Conservation (phyloP, 2,888 invertebrate species). For the Fragum whitleyi region DNA sequence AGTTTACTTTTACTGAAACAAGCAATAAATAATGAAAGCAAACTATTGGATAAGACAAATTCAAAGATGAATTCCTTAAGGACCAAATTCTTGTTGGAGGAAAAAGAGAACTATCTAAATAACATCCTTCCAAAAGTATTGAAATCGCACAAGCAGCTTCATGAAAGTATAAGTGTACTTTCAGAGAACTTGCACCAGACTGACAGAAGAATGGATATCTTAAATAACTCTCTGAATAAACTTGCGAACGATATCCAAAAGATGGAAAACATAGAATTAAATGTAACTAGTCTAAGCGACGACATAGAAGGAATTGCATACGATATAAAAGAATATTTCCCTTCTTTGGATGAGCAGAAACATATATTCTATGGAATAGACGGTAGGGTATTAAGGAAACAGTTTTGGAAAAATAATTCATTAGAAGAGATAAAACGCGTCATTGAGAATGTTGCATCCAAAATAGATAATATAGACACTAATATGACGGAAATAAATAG, state of each 20-base stretch:
- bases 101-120: not conserved
- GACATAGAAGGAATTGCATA: not conserved
- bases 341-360: not conserved
- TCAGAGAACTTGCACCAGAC: not conserved
- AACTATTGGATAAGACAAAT: not conserved
- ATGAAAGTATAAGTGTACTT: not conserved
- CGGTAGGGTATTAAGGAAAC: constrained; percentile 3
- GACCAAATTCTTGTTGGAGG: not conserved
- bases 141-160: not conserved
- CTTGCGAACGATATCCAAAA: not conserved
- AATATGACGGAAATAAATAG: not conserved
- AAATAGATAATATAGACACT: not conserved
- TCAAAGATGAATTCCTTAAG: not conserved
- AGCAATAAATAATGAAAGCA: not conserved
- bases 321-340: not conserved
- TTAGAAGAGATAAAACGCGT: not conserved
- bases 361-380: not conserved
- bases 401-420: not conserved
- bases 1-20: not conserved
- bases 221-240: not conserved
- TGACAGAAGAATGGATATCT: not conserved
- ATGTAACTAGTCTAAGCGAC: not conserved
- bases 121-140: not conserved
- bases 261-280: not conserved
- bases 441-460: not conserved